A percentile compares a stretch with the other conserved stretches of the same genome.
These are phyloP conservation scores for Scolopax bukidnonensis DNA, from an alignment of 2,797 vertebrate genomes.

Conservation along the genomic window DNA sequence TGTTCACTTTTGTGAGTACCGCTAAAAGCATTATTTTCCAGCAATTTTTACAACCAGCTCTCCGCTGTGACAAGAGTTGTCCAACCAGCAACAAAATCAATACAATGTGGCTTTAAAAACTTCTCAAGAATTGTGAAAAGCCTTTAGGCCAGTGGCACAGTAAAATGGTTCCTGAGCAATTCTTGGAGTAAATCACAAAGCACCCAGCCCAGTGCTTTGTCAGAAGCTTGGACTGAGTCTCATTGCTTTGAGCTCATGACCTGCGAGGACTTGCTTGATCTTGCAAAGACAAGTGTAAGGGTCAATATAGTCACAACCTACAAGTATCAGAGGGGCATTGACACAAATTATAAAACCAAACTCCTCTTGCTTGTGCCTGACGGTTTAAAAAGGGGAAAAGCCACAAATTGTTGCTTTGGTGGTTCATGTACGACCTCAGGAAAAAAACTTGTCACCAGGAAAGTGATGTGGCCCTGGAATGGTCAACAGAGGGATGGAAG, in stretches of 20 bases:
- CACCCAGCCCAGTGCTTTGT: not conserved
- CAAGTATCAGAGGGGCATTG: not conserved
- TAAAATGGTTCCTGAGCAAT: not conserved
- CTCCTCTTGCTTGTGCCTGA: not conserved
- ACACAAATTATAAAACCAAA: not conserved
- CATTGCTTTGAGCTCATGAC: not conserved
- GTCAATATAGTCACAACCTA: not conserved
- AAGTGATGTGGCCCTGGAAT: not conserved
- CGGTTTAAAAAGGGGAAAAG: not conserved
- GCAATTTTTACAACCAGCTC: not conserved
- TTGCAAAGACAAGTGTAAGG: not conserved
- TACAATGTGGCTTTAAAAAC: not conserved
- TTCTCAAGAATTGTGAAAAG: not conserved
- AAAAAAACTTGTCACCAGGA: rapidly evolving
- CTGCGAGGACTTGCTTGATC: not conserved
- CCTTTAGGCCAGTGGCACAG: not conserved
- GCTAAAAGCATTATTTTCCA: not conserved
- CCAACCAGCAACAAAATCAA: slow-evolving; percentile 10
- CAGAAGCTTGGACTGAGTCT: not conserved
- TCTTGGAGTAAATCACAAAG: not conserved
- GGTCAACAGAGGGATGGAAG: not conserved
- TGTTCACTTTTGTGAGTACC: not conserved
- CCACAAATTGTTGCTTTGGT: not conserved
- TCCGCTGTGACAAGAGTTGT: slow-evolving; percentile 12
- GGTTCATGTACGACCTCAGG: not conserved